These are phyloP conservation scores for Synergus laeviventris DNA, from an alignment of 2,888 invertebrate genomes.

Conservation along the genomic window DNA sequence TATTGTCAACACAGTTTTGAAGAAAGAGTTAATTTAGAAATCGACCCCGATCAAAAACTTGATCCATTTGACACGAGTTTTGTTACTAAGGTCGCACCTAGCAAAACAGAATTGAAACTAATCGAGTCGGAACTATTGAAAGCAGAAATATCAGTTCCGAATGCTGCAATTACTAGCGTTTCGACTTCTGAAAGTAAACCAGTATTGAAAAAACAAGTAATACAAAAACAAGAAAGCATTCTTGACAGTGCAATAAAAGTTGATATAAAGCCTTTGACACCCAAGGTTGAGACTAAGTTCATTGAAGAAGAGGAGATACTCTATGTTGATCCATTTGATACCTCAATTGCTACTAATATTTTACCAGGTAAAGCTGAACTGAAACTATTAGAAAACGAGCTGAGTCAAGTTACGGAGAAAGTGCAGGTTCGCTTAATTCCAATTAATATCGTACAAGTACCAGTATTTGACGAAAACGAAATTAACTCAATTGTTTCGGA, in stretches of 20 bases:
- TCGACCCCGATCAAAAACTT: slow-evolving; percentile 74
- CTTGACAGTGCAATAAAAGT: slow-evolving; percentile 80
- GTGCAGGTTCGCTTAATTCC: slow-evolving; percentile 65
- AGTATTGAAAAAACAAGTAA: slow-evolving; percentile 6
- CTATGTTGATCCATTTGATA: slow-evolving; percentile 90
- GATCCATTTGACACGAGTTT: slow-evolving; percentile 85
- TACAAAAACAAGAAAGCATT: slow-evolving; percentile 71
- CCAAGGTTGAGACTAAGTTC: slow-evolving; percentile 77
- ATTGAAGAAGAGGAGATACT: slow-evolving; percentile 74
- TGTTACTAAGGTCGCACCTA: slow-evolving; percentile 77
- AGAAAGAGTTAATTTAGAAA: slow-evolving; percentile 78
- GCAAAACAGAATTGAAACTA: slow-evolving; percentile 79
- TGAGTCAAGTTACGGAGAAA: slow-evolving; percentile 79
- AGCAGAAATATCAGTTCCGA: slow-evolving; percentile 77
- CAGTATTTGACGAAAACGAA: slow-evolving; percentile 68
- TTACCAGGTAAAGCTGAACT: slow-evolving; percentile 88
- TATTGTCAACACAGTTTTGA: slow-evolving; percentile 81
- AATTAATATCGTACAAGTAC: slow-evolving; percentile 56
- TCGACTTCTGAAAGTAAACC: slow-evolving; percentile 66
- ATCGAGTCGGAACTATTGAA: slow-evolving; percentile 78
- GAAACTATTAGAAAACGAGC: slow-evolving; percentile 86
- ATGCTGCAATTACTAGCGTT: slow-evolving; percentile 39
- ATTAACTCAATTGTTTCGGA: slow-evolving; percentile 78
- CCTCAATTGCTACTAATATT: slow-evolving; percentile 87
- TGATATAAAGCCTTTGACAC: slow-evolving; percentile 84